These are phyloP conservation scores for Labia minor DNA, from an alignment of 2,888 invertebrate species.

Conservation along the genomic window DNA sequence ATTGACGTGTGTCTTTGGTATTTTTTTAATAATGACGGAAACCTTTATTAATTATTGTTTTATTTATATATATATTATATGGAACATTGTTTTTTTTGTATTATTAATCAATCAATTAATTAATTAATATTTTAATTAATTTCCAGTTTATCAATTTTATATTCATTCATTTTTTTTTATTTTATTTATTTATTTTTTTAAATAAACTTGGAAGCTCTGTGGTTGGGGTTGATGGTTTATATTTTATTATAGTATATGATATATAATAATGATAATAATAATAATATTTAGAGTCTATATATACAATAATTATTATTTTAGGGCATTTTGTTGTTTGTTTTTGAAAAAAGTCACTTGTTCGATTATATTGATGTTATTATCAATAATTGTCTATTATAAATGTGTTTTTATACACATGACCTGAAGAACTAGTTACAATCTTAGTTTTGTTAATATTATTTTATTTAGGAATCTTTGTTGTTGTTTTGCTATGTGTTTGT, in stretches of 20 bases:
- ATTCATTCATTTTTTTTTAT: too few species aligned
- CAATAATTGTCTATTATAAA: background rate
- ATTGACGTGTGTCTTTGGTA: background rate
- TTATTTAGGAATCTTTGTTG: too few species aligned
- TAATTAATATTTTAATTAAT: too few species aligned
- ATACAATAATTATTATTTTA: background rate
- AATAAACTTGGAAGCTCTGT: conserved; percentile 13
- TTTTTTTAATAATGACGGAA: background rate
- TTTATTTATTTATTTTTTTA: background rate
- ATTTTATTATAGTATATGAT: too few species aligned
- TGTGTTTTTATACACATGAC: background rate
- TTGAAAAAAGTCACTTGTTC: too few species aligned
- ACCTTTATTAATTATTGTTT: too few species aligned
- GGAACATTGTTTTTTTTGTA: background rate
- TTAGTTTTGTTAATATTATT: background rate
- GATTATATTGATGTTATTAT: too few species aligned
- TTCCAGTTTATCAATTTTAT: background rate
- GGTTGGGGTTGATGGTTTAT: conserved; percentile 6
- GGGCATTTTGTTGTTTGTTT: too few species aligned
- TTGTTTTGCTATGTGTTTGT: background rate
- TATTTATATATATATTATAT: too few species aligned
- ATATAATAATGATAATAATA: too few species aligned
- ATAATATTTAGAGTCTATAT: too few species aligned
- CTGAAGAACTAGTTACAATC: background rate
- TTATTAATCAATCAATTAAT: too few species aligned